Percentiles rank a stretch among this genome's conserved stretches.
phyloP scores from a whole-genome alignment of 1,140 invertebrate genomes.

The Cotesia typhae region DNA sequence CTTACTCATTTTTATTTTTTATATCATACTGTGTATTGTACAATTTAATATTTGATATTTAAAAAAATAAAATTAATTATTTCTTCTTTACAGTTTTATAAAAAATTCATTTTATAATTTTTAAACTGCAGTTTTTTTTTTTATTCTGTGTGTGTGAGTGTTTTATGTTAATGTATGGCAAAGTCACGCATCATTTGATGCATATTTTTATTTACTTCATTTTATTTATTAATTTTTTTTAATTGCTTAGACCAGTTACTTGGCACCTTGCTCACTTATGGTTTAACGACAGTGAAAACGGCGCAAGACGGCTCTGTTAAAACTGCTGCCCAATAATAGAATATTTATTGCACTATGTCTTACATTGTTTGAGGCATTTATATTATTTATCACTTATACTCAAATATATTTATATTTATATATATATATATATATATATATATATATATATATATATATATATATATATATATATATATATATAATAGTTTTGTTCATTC shows the following conservation, averaged over 20 bases:
- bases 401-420: neutral
- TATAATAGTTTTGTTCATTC: neutral
- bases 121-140: neutral
- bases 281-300: slow-evolving; percentile 23
- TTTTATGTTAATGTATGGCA: neutral
- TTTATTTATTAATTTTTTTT: neutral
- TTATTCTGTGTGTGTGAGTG: neutral
- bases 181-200: slow-evolving; percentile 11
- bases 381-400: neutral
- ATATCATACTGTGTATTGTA: neutral
- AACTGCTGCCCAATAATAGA: slow-evolving; percentile 16
- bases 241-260: slow-evolving; percentile 7
- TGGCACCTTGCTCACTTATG: slow-evolving; percentile 16
- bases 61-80: neutral
- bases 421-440: neutral
- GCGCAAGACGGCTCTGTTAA: neutral
- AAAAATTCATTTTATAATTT: neutral
- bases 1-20: neutral
- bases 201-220: neutral
- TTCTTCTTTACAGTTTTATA: neutral
- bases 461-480: neutral
- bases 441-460: neutral
- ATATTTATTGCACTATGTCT: slow-evolving; percentile 21
- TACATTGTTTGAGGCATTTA: neutral
- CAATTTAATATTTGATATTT: neutral